phyloP scores from a whole-genome alignment of 2,797 vertebrate species.

The Benthosema pterotum region DNA sequence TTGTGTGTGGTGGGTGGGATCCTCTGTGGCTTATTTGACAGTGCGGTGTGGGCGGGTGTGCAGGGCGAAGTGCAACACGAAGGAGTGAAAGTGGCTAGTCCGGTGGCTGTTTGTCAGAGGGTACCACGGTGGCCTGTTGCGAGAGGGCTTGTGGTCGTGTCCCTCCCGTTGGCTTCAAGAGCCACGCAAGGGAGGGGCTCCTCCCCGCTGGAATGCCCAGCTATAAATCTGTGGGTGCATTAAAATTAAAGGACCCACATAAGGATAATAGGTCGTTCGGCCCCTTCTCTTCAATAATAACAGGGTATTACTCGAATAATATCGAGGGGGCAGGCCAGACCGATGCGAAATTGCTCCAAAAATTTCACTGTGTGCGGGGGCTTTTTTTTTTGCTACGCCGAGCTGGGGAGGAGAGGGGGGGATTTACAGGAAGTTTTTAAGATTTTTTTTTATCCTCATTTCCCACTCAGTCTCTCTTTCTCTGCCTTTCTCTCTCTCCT shows the following conservation, averaged over 20 bases:
- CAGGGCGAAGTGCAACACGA: constrained; percentile 45
- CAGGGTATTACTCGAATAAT: constrained; percentile 88
- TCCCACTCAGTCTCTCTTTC: constrained; percentile 47
- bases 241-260: constrained; percentile 90
- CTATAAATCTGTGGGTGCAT: constrained; percentile 88
- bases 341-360: constrained; percentile 79
- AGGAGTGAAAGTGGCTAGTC: constrained; percentile 46
- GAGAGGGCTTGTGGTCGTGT: constrained; percentile 69
- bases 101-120: no score
- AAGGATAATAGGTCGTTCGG: constrained; percentile 87
- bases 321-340: constrained; percentile 81
- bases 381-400: constrained; percentile 70
- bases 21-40: constrained; percentile 21
- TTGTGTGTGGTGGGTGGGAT: constrained; percentile 8
- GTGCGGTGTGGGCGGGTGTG: constrained; percentile 17
- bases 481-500: no score
- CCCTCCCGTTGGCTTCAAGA: constrained; percentile 78
- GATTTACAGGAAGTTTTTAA: constrained; percentile 77
- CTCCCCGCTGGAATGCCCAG: constrained; percentile 83
- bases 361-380: constrained; percentile 74
- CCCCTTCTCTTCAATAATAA: constrained; percentile 85
- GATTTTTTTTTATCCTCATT: constrained; percentile 38
- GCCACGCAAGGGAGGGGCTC: constrained; percentile 83
- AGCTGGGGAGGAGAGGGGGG: constrained; percentile 35
- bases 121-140: constrained; percentile 47